Base-by-base conservation (phyloP, 2,113 vertebrate genomes). In the Apteryx owenii region DNA sequence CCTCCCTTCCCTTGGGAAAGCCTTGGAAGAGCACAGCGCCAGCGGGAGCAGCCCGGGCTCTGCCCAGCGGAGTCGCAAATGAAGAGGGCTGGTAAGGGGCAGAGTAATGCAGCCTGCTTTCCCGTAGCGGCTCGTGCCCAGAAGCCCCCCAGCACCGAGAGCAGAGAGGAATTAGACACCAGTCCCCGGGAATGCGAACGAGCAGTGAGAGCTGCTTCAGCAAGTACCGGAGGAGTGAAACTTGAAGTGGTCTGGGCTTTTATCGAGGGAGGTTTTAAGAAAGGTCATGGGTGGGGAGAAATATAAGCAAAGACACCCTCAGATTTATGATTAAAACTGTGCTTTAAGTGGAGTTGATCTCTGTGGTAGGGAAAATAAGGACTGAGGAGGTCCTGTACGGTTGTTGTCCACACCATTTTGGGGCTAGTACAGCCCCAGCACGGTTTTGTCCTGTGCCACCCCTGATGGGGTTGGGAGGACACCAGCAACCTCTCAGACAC, bases 131-230 rank as follows among this genome's bases (percentile, higher is more conserved):
- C 58, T 94, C 33, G n/a, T 86, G 29, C 66, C 81, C 17, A 1
- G 7, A 36, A 10, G 68, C 19, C 38, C 40, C 0, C 0, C 2
- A 6, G 50, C 13, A 23, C 40, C 5, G 8, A 18, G 31, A 58
- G 51, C 51, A 44, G 23, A 16, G 17, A 48, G 62, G 70, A 76
- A 42, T 13, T 26, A 11, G 5, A 26, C 7, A 31, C 16, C 19
- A 14, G 33, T 15, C 36, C 75, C 36, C 60, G 82, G 46, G 56
- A 93, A 21, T 1, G 1, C 62, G 64, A 22, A 3, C 3, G 51
- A 81, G 46, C 61, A 60, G 56, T 46, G 54, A 70, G 44, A 50
- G 46, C 21, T n/a, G 6, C 25, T 40, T 25, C n/a, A 76, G 62
- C 4, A 1, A 83, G 58, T n/a, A 21, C 7, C 21, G 3, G 0